Evolutionary conservation across 2,888 invertebrate species (phyloP).

Genomic region (Thymelicus lineola): DNA sequence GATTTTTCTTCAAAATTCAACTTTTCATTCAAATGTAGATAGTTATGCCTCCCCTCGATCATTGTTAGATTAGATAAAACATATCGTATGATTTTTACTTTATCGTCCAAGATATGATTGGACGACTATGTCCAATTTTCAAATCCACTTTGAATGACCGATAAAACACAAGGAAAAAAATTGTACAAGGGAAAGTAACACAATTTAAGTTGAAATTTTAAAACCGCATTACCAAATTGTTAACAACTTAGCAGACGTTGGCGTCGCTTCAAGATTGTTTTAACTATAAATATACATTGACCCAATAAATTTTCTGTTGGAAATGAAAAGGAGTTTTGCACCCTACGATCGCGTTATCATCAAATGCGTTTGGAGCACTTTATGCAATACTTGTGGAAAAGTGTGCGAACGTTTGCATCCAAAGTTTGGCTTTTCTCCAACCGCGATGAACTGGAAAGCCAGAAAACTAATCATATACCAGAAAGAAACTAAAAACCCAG

Average conservation of each 20-base stretch:
- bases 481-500: slow-evolving; percentile 8
- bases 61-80: slow-evolving; percentile 25
- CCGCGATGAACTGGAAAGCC: slow-evolving; percentile 49
- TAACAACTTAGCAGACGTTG: slow-evolving; percentile 63
- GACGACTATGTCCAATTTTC: neutral
- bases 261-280: slow-evolving; percentile 54
- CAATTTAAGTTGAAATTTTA: slow-evolving; percentile 51
- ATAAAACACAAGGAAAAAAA: slow-evolving; percentile 46
- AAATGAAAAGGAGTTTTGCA: slow-evolving; percentile 54
- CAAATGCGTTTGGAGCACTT: slow-evolving; percentile 67
- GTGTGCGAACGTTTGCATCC: slow-evolving; percentile 58
- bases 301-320: slow-evolving; percentile 61
- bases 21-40: neutral
- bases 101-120: slow-evolving; percentile 34
- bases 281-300: slow-evolving; percentile 63
- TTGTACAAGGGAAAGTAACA: slow-evolving; percentile 48
- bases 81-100: slow-evolving; percentile 40
- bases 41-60: slow-evolving; percentile 11
- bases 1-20: neutral
- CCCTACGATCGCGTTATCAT: slow-evolving; percentile 59
- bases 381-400: slow-evolving; percentile 64
- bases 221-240: slow-evolving; percentile 53
- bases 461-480: slow-evolving; percentile 18
- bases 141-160: slow-evolving; percentile 50
- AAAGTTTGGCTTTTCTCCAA: slow-evolving; percentile 64